phyloP scores from a whole-genome alignment of 2,113 vertebrate genomes.

The Microcebus ravelobensis region DNA sequence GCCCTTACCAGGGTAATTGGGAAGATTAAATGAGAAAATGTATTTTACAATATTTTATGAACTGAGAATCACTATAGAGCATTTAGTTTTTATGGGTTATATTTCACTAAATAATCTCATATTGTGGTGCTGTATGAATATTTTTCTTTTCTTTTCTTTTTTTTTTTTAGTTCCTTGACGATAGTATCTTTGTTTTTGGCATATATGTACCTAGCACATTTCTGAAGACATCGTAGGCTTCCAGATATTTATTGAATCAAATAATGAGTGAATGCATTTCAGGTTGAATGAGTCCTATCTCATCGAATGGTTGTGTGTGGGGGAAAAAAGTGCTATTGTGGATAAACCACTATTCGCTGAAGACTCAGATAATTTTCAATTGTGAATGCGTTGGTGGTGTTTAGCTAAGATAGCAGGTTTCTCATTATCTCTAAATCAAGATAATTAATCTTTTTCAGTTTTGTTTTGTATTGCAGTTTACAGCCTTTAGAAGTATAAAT shows the following conservation, averaged over 20 bases:
- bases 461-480: conserved; percentile 65
- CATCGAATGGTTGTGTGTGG: background rate
- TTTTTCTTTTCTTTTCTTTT: background rate
- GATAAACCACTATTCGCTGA: background rate
- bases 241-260: background rate
- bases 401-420: conserved; percentile 61
- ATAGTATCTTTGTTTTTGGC: background rate
- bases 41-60: conserved; percentile 18
- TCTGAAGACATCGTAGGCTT: background rate
- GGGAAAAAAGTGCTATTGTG: background rate
- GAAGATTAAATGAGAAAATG: conserved; percentile 8
- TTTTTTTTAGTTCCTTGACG: conserved; percentile 9
- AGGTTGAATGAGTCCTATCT: background rate
- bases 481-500: conserved; percentile 50
- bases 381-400: conserved; percentile 34
- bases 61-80: background rate
- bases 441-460: conserved; percentile 70
- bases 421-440: background rate
- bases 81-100: conserved; percentile 1
- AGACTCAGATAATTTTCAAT: conserved; percentile 66
- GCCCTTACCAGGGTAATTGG: background rate
- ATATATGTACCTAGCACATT: background rate
- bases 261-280: background rate
- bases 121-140: background rate
- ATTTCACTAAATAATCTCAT: background rate